Conservation (phyloP, 2,888 invertebrate species). For the Catocala nupta region DNA sequence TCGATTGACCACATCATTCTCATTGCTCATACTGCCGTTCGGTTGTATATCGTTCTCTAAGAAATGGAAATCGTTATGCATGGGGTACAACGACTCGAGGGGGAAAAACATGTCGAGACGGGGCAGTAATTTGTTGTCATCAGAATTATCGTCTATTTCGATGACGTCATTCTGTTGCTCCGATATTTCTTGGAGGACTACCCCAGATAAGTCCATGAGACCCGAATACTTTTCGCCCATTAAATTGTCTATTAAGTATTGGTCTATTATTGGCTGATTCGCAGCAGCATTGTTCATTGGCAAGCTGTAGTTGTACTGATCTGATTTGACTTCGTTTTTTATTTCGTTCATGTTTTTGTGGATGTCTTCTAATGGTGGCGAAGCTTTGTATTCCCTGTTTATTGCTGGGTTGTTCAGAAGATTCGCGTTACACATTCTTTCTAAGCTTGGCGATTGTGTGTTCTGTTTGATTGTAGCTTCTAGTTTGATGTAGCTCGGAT, state of each 20-base stretch:
- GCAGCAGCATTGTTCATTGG: conserved; percentile 65
- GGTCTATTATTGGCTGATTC: conserved; percentile 76
- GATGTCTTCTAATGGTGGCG: conserved; percentile 80
- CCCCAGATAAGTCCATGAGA: conserved; percentile 73
- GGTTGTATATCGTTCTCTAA: conserved; percentile 74
- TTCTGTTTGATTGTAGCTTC: conserved; percentile 83
- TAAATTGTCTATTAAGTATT: conserved; percentile 79
- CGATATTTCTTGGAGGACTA: conserved; percentile 70
- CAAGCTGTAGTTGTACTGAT: conserved; percentile 72
- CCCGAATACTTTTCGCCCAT: conserved; percentile 78
- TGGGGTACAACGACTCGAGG: conserved; percentile 76
- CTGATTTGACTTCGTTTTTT: conserved; percentile 82
- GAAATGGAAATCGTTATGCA: conserved; percentile 83
- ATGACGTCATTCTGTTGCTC: conserved; percentile 80
- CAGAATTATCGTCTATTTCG: conserved; percentile 83
- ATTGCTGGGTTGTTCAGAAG: conserved; percentile 70
- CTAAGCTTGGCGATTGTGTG: conserved; percentile 80
- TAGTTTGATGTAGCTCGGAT: conserved; percentile 82
- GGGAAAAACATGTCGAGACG: conserved; percentile 81
- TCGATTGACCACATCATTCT: conserved; percentile 69
- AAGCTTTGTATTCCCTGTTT: conserved; percentile 78
- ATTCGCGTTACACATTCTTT: conserved; percentile 80
- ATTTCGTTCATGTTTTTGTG: conserved; percentile 81
- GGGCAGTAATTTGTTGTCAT: conserved; percentile 78
- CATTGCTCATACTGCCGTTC: conserved; percentile 63